phyloP scores from a whole-genome alignment of 2,888 invertebrate genomes.

The Falcaria lacertinaria region DNA sequence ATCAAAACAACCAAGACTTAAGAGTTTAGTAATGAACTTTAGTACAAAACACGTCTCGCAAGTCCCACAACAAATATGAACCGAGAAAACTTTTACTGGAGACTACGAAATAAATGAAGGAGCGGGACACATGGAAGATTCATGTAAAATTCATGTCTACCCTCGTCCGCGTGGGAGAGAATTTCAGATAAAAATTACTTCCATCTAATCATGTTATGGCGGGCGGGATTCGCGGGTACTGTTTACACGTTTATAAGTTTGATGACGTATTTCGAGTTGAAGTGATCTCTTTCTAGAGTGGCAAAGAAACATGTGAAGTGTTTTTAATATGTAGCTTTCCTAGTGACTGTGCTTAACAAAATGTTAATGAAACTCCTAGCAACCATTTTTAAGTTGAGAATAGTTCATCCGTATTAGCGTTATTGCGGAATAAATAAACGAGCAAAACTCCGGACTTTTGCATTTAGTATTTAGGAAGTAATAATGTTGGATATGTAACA shows the following conservation, averaged over 20 bases:
- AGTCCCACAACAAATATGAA: neutral
- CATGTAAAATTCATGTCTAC: constrained; percentile 72
- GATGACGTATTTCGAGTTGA: constrained; percentile 12
- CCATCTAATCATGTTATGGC: constrained; percentile 64
- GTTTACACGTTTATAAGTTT: constrained; percentile 18
- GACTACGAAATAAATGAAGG: constrained; percentile 52
- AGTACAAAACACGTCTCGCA: neutral
- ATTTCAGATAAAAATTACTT: constrained; percentile 69
- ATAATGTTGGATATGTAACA: too few species aligned
- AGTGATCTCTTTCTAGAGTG: too few species aligned
- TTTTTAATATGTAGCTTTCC: too few species aligned
- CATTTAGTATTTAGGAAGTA: too few species aligned
- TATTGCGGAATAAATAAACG: too few species aligned
- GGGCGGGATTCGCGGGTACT: constrained; percentile 34
- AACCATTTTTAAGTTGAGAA: too few species aligned
- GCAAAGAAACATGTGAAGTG: too few species aligned
- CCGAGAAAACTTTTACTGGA: neutral
- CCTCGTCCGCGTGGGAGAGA: constrained; percentile 19
- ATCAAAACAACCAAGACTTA: too few species aligned
- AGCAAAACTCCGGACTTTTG: too few species aligned
- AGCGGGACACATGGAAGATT: constrained; percentile 53
- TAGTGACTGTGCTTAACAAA: too few species aligned
- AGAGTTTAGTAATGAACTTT: neutral
- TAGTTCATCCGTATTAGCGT: too few species aligned
- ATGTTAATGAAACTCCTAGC: too few species aligned